Percentiles rank a stretch among this genome's conserved stretches.
phyloP scores from a whole-genome alignment of 2,113 vertebrate genomes.

The Mustela nigripes region DNA sequence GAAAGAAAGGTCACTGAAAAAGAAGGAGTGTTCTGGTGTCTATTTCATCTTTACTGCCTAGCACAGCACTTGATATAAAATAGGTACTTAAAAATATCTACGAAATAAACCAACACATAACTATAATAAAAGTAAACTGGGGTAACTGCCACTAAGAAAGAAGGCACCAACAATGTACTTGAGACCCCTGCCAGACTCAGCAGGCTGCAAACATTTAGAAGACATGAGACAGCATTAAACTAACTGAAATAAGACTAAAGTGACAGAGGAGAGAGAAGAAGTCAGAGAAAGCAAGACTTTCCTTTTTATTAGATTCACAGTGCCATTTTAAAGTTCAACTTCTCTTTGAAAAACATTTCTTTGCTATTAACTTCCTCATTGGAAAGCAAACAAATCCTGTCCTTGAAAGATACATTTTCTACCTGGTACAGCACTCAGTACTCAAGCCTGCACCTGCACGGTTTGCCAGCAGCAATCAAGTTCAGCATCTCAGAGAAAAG shows the following conservation, averaged over 20 bases:
- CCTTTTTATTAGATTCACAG: constrained; percentile 67
- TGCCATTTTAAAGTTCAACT: background rate
- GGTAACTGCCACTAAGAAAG: background rate
- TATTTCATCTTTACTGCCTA: background rate
- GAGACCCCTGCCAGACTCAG: background rate
- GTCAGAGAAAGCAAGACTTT: constrained; percentile 53
- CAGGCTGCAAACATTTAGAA: constrained; percentile 30
- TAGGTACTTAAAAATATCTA: background rate
- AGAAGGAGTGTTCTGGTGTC: background rate
- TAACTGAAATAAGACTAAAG: background rate
- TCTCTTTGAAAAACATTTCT: background rate
- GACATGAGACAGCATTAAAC: background rate
- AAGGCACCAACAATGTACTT: background rate
- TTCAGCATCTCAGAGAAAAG: background rate
- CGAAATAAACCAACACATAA: constrained; percentile 20
- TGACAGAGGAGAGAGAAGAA: background rate
- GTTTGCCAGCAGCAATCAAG: background rate
- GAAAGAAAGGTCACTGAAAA: background rate
- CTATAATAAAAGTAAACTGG: background rate
- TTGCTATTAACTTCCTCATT: background rate
- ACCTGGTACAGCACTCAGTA: background rate
- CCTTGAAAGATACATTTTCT: background rate
- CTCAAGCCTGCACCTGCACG: background rate
- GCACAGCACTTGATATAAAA: background rate
- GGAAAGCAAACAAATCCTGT: background rate